Base-by-base conservation (phyloP, 2,113 vertebrate genomes). In the Casuarius casuarius region DNA sequence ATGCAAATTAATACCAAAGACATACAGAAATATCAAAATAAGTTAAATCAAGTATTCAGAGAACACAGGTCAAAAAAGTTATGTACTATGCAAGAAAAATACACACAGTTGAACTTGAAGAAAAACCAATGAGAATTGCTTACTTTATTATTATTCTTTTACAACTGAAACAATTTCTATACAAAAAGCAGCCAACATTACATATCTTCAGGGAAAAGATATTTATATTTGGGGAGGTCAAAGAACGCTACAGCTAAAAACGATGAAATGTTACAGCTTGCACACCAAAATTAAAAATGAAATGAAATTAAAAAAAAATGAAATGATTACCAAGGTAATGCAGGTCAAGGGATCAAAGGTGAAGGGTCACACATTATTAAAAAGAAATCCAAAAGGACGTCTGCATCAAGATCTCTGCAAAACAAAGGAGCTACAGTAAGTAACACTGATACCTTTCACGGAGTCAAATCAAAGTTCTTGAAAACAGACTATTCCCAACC, bases 241-340 rank as follows among this genome's bases (percentile, higher is more conserved):
- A 92, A 93, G 96, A 92, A 91, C 3, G 70, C 98, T 98, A 98
- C 97, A 98, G 95, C 98, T 98, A 97, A 97, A 98, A 95, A 98
- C 9, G 97, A 98, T 98, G 98, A 98, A 98, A 98, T 97, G 98
- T 98, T 98, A 98, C 97, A 98, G 97, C 97, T 98, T 98, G 97
- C 97, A 98, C 95, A 98, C 97, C 97, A 98, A 98, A 99, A 98
- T 97, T 97, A 98, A 98, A 98, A 98, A 98, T 98, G 98, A 98
- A 99, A 98, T 98, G 98, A 99, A 98, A 99, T 99, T 98, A 98
- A 95, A 97, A 95, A 97, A 98, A 99, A 99, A 99, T 99, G 99
- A 99, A 99, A 99, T 99, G 99, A 98, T 99, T 99, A 99, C 99
- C 99, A 99, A 99, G 99, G 98, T 98, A 99, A 99, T 99, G 99